phyloP scores from a whole-genome alignment of 2,797 vertebrate genomes.

The Zonotrichia albicollis region DNA sequence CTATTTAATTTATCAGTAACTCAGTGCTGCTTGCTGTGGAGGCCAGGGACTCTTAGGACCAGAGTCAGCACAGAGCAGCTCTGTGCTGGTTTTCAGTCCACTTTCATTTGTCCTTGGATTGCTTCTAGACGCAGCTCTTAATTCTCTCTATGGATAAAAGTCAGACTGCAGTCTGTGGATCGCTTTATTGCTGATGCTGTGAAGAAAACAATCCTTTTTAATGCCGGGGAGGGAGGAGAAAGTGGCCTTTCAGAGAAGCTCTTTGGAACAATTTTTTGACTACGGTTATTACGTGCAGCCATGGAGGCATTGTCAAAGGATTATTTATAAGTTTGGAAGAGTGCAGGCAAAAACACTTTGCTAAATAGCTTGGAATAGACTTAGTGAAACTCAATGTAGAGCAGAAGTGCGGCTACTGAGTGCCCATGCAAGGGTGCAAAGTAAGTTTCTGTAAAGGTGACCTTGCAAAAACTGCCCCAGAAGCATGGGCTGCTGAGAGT shows the following conservation, averaged over 20 bases:
- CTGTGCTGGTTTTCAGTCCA: neutral
- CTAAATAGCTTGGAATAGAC: conserved; percentile 5
- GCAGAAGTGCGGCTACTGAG: neutral
- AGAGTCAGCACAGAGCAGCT: neutral
- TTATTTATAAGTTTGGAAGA: neutral
- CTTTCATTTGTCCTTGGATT: conserved; percentile 10
- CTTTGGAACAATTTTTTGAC: neutral
- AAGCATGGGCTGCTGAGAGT: neutral
- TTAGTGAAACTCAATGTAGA: neutral
- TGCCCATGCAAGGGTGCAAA: neutral
- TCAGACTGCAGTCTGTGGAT: neutral
- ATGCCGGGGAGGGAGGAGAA: neutral
- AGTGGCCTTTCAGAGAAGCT: neutral
- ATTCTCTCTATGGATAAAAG: neutral
- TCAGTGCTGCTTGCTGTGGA: neutral
- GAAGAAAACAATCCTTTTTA: conserved; percentile 12
- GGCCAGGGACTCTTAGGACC: neutral
- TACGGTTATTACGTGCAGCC: neutral
- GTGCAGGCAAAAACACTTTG: neutral
- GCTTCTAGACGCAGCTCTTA: neutral
- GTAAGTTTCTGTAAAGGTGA: neutral
- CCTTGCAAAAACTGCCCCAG: neutral
- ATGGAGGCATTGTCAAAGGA: neutral
- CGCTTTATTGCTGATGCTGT: neutral
- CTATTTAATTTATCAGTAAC: neutral